Evolutionary conservation across 2,113 vertebrate genomes (phyloP).

Genomic region (Okapia johnstoni): DNA sequence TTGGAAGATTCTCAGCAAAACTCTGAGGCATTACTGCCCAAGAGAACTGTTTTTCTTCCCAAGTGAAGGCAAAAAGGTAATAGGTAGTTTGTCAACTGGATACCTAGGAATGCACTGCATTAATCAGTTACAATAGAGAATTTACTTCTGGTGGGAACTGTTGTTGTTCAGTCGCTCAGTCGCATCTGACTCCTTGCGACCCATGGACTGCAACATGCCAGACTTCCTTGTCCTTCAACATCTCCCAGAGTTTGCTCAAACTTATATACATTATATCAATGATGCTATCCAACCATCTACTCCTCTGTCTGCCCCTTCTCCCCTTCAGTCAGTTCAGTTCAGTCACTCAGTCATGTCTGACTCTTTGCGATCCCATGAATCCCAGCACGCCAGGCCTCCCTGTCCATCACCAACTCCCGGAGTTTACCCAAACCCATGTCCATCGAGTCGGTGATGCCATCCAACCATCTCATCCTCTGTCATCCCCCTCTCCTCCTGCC

Average conservation of each 20-base stretch:
- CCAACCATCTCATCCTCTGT: too few species aligned
- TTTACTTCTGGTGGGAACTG: neutral
- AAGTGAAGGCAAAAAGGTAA: neutral
- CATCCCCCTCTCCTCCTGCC: too few species aligned
- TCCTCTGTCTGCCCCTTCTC: neutral
- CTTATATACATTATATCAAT: neutral
- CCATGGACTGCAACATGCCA: neutral
- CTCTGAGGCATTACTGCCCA: neutral
- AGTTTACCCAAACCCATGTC: too few species aligned
- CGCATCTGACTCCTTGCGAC: neutral
- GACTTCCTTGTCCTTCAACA: neutral
- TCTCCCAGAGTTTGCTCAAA: neutral
- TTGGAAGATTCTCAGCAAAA: neutral
- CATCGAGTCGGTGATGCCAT: too few species aligned
- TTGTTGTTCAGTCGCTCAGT: neutral
- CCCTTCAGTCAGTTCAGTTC: too few species aligned
- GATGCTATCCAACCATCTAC: neutral
- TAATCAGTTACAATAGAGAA: neutral
- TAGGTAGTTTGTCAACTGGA: neutral
- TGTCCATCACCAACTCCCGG: too few species aligned
- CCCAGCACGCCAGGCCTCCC: too few species aligned
- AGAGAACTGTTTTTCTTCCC: neutral
- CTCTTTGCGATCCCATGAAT: too few species aligned
- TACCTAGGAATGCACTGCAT: neutral
- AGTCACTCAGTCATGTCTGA: too few species aligned